A percentile compares a stretch with the other conserved stretches of the same genome.
Evolutionary conservation across 2,888 invertebrate species (phyloP).

Genomic region (Spialia ferax): DNA sequence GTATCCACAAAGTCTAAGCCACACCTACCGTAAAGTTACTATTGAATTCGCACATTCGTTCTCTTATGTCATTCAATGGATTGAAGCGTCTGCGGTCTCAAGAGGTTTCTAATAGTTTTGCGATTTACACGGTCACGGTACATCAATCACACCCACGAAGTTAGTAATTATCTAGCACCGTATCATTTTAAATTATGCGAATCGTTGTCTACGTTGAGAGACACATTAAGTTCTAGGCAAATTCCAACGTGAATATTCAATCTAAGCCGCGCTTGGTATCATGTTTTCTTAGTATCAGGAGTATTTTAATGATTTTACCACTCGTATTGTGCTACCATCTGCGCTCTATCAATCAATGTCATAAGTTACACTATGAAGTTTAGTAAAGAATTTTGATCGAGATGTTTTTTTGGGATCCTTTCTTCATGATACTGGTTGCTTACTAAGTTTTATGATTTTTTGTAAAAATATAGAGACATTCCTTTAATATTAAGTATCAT

Average conservation of each 20-base stretch:
- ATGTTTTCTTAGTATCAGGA: constrained; percentile 71
- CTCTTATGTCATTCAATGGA: constrained; percentile 61
- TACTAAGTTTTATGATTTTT: constrained; percentile 10
- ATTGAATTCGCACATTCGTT: constrained; percentile 60
- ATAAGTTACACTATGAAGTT: constrained; percentile 35
- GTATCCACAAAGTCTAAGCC: constrained; percentile 65
- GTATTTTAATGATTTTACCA: constrained; percentile 57
- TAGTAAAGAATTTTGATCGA: constrained; percentile 41
- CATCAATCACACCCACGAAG: constrained; percentile 73
- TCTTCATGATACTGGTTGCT: constrained; percentile 7
- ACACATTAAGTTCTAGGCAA: constrained; percentile 20
- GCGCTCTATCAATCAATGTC: constrained; percentile 72
- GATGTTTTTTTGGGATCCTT: constrained; percentile 30
- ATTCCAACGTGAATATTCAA: constrained; percentile 22
- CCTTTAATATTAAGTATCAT: too few species aligned
- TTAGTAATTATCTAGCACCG: constrained; percentile 60
- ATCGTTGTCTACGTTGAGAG: constrained; percentile 43
- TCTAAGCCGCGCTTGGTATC: constrained; percentile 28
- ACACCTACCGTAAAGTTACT: constrained; percentile 74
- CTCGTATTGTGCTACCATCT: constrained; percentile 72
- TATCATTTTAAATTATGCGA: constrained; percentile 59
- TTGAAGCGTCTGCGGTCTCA: constrained; percentile 59
- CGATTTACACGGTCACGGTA: constrained; percentile 72
- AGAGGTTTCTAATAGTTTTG: constrained; percentile 72
- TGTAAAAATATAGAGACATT: too few species aligned